Evolutionary conservation across 2,888 invertebrate genomes (phyloP).

Genomic region (Tipula confusa): DNA sequence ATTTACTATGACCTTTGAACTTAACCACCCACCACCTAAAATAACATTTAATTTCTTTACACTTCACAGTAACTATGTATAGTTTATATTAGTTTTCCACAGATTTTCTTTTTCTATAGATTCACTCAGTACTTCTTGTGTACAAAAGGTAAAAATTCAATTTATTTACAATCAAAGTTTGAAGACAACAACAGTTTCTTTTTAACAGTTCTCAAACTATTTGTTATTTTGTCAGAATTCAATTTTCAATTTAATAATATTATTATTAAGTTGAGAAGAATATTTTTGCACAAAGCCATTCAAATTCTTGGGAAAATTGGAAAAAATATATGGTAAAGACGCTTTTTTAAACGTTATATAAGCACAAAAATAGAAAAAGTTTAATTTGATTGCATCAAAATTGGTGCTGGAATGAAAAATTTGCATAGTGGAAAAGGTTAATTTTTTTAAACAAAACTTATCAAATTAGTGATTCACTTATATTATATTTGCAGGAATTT

Average conservation of each 20-base stretch:
- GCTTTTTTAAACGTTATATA: not conserved
- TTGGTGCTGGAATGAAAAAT: not conserved
- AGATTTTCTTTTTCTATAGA: not conserved
- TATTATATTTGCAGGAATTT: too few species aligned
- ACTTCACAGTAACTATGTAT: not conserved
- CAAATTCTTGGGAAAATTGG: not conserved
- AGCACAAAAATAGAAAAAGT: too few species aligned
- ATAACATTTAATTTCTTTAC: not conserved
- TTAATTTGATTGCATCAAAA: not conserved
- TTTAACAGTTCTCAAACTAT: not conserved
- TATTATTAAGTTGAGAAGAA: not conserved
- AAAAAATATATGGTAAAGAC: not conserved
- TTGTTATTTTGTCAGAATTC: not conserved
- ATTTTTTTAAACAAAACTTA: too few species aligned
- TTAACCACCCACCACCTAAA: not conserved
- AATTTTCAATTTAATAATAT: not conserved
- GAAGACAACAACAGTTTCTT: not conserved
- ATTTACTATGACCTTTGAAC: not conserved
- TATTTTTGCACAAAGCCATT: not conserved
- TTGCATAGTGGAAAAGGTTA: not conserved
- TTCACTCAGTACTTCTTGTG: not conserved
- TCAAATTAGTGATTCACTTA: too few species aligned
- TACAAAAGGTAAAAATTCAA: not conserved
- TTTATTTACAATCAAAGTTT: constrained; percentile 3
- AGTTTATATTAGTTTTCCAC: not conserved